Evolutionary conservation across 2,797 vertebrate genomes (phyloP).

Genomic region (Vespertilio murinus): DNA sequence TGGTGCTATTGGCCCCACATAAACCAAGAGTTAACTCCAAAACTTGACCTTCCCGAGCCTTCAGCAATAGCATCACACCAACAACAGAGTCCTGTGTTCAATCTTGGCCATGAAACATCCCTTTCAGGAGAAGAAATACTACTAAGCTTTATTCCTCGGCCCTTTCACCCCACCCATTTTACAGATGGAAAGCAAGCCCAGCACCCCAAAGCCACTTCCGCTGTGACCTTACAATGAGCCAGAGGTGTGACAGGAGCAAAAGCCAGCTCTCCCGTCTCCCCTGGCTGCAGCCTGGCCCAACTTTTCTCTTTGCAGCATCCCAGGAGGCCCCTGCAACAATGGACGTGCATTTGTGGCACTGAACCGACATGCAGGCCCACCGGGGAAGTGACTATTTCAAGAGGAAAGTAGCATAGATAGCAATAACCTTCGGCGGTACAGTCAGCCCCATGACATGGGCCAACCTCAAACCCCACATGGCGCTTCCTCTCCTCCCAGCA

Average conservation of each 20-base stretch:
- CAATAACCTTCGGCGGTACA: background rate
- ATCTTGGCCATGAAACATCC: background rate
- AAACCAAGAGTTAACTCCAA: background rate
- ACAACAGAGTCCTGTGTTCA: conserved; percentile 43
- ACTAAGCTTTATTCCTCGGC: background rate
- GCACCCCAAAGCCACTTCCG: background rate
- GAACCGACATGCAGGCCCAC: background rate
- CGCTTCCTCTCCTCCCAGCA: conserved; percentile 65
- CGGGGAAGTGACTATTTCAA: background rate
- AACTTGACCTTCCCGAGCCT: background rate
- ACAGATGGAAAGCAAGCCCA: conserved; percentile 53
- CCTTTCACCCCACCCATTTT: conserved; percentile 37
- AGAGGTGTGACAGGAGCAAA: background rate
- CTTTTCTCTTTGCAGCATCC: conserved; percentile 27
- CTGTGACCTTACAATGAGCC: background rate
- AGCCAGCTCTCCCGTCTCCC: background rate
- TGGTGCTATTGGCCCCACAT: rapidly evolving
- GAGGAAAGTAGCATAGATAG: conserved; percentile 28
- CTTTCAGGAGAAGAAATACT: conserved; percentile 30
- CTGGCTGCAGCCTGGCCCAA: background rate
- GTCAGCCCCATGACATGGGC: background rate
- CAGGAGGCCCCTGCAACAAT: conserved; percentile 38
- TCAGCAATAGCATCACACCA: background rate
- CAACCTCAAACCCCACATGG: background rate
- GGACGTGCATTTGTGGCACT: background rate